These are phyloP conservation scores for Sthenelais limicola DNA, from an alignment of 2,888 invertebrate genomes.

Conservation along the genomic window DNA sequence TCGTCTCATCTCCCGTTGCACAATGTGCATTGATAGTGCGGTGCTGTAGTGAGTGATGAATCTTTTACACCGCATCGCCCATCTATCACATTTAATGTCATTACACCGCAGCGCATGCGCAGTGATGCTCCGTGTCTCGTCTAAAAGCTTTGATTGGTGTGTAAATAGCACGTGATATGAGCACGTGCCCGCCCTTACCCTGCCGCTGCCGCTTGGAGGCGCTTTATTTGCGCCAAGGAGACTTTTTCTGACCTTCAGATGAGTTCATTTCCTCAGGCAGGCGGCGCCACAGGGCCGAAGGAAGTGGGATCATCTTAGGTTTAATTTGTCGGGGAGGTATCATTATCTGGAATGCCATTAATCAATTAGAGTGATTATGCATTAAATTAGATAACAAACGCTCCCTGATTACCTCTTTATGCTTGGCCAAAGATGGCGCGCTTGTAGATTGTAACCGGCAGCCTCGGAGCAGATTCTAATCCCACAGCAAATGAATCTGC, in stretches of 20 bases:
- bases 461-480: conserved; percentile 1
- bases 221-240: conserved; percentile 15
- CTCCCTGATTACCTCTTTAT: conserved; percentile 7
- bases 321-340: conserved; percentile 36
- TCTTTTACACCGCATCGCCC: neutral
- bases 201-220: neutral
- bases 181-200: conserved; percentile 13
- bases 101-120: conserved; percentile 33
- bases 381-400: conserved; percentile 39
- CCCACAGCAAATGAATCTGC: conserved; percentile 1
- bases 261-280: neutral
- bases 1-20: conserved; percentile 4
- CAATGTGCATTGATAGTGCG: conserved; percentile 23
- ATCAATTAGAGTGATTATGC: conserved; percentile 40
- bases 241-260: neutral
- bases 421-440: too few species aligned
- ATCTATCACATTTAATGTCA: conserved; percentile 27
- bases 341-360: conserved; percentile 31
- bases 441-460: conserved; percentile 1
- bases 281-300: neutral
- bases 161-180: conserved; percentile 33
- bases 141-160: conserved; percentile 4
- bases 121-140: neutral
- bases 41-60: conserved; percentile 5
- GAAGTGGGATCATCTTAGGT: too few species aligned